These are phyloP conservation scores for Lottia scabra DNA, from an alignment of 2,888 invertebrate species.

Conservation along the genomic window DNA sequence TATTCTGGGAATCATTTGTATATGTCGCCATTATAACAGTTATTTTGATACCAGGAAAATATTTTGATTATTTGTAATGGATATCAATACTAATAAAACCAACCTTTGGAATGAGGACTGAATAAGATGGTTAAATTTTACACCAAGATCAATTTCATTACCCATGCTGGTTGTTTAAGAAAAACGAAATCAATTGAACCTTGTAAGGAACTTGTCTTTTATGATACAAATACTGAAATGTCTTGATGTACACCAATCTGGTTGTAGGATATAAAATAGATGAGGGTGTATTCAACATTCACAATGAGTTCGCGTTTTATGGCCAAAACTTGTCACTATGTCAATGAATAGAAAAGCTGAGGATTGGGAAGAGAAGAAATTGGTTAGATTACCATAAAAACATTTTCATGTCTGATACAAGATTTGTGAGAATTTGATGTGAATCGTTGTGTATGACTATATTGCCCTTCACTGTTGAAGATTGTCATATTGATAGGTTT, in stretches of 20 bases:
- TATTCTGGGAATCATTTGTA: no score
- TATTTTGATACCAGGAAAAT: no score
- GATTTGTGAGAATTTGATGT: slow-evolving; percentile 21
- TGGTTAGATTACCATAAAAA: slow-evolving; percentile 20
- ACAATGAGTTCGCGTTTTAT: background rate
- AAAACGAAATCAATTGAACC: no score
- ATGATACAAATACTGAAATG: background rate
- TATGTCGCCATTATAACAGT: no score
- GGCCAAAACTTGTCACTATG: background rate
- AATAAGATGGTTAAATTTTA: no score
- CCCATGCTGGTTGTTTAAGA: no score
- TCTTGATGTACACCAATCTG: background rate
- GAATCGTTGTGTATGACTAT: slow-evolving; percentile 12
- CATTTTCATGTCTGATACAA: slow-evolving; percentile 23
- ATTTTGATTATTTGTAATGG: no score
- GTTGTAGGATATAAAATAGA: background rate
- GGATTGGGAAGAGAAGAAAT: slow-evolving; percentile 7
- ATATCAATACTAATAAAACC: no score
- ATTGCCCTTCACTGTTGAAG: slow-evolving; percentile 11
- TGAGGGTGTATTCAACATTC: background rate
- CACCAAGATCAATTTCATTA: no score
- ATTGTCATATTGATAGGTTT: slow-evolving; percentile 14
- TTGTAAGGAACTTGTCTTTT: no score
- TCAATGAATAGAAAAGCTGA: background rate
- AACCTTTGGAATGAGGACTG: no score